A percentile compares a stretch with the other conserved stretches of the same genome.
These are phyloP conservation scores for Phrynosoma platyrhinos DNA, from an alignment of 2,113 vertebrate genomes.

Conservation along the genomic window DNA sequence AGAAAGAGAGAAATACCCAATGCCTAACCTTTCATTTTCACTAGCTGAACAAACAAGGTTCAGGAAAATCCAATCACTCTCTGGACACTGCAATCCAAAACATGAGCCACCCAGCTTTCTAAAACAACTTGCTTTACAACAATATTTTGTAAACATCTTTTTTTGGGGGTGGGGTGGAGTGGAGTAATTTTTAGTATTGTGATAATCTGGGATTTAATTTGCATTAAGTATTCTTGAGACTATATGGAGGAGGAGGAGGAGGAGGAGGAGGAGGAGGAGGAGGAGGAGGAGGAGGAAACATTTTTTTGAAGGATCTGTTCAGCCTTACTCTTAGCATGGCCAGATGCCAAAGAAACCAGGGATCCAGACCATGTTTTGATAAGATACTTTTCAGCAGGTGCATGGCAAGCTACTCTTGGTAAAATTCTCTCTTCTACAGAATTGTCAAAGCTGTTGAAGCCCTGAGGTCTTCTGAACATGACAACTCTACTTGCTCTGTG, in stretches of 20 bases:
- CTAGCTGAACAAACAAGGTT: constrained; percentile 24
- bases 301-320: not conserved
- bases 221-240: not conserved
- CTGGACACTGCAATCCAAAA: not conserved
- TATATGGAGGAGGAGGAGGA: not conserved
- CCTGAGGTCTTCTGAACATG: not conserved
- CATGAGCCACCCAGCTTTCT: constrained; percentile 11
- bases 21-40: constrained; percentile 44
- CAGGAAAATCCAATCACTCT: constrained; percentile 32
- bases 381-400: not conserved
- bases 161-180: not conserved
- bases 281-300: not conserved
- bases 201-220: constrained; percentile 3
- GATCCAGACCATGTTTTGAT: not conserved
- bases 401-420: not conserved
- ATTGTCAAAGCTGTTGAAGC: not conserved
- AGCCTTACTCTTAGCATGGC: accelerated
- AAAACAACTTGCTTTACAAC: constrained; percentile 9
- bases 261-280: not conserved
- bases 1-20: not conserved
- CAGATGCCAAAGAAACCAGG: not conserved
- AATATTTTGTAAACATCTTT: not conserved
- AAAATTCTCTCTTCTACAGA: not conserved
- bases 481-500: accelerated
- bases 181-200: not conserved